Percentiles rank a stretch among this genome's conserved stretches.
These are phyloP conservation scores for Gonatopus flavifemur DNA, from an alignment of 1,140 invertebrate genomes.

Conservation along the genomic window DNA sequence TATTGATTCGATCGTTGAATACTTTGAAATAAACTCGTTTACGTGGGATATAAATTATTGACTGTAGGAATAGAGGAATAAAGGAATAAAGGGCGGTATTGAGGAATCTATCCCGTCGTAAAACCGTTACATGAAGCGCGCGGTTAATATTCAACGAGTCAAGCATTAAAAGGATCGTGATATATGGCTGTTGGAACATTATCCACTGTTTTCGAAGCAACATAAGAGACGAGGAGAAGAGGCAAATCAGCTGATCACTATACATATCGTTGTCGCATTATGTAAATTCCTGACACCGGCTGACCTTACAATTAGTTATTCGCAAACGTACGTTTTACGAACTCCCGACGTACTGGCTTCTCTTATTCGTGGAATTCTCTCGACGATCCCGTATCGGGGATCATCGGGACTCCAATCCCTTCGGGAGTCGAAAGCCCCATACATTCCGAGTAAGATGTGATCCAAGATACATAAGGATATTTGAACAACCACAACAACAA, in stretches of 20 bases:
- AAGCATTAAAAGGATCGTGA: slow-evolving; percentile 13
- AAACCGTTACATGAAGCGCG: slow-evolving; percentile 19
- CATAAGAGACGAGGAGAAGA: neutral
- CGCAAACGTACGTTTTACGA: slow-evolving; percentile 20
- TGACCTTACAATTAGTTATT: slow-evolving; percentile 36
- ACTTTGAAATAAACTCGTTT: too few relatives aligned
- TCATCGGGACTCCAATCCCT: too few relatives aligned
- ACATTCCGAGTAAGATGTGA: too few relatives aligned
- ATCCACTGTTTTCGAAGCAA: slow-evolving; percentile 19
- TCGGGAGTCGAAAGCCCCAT: too few relatives aligned
- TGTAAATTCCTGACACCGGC: slow-evolving; percentile 33
- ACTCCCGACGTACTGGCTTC: slow-evolving; percentile 11
- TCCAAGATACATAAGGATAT: too few relatives aligned
- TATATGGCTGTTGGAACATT: slow-evolving; percentile 30
- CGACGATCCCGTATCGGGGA: too few relatives aligned
- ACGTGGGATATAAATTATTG: neutral
- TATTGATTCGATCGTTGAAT: too few relatives aligned
- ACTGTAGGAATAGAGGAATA: neutral
- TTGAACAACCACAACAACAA: too few relatives aligned
- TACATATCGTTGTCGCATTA: slow-evolving; percentile 29
- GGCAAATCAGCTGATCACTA: slow-evolving; percentile 23
- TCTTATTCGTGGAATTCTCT: slow-evolving; percentile 24
- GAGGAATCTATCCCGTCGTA: neutral
- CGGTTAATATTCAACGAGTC: neutral
- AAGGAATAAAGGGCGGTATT: slow-evolving; percentile 15